A percentile compares a stretch with the other conserved stretches of the same genome.
Evolutionary conservation across 92 coral and sea anemone species (phyloP).

Genomic region (Phenganax stokvisi): DNA sequence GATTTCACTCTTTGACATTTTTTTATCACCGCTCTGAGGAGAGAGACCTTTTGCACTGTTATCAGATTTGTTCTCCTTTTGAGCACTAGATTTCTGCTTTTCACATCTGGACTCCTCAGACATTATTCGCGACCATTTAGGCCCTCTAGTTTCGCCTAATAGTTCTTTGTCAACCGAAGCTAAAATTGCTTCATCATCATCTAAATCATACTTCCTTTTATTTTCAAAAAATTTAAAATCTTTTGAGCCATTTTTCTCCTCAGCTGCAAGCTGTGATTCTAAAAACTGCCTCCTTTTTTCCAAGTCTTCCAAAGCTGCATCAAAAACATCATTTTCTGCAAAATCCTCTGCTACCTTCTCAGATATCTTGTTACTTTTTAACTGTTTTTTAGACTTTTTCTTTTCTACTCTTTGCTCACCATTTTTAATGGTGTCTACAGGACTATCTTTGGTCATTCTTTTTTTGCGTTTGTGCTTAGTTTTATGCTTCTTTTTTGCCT

Average conservation of each 20-base stretch:
- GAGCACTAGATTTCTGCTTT: slow-evolving; percentile 17
- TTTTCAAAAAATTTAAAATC: slow-evolving; percentile 1
- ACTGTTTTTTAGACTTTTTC: slow-evolving; percentile 24
- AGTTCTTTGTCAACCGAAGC: slow-evolving; percentile 2
- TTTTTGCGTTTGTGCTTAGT: slow-evolving; percentile 52
- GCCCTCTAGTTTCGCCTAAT: slow-evolving; percentile 27
- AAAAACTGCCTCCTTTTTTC: slow-evolving; percentile 79
- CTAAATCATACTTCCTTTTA: neutral
- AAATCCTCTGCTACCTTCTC: slow-evolving; percentile 40
- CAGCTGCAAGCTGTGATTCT: slow-evolving; percentile 78
- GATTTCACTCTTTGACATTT: slow-evolving; percentile 2
- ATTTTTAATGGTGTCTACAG: slow-evolving; percentile 46
- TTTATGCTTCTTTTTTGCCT: slow-evolving; percentile 61
- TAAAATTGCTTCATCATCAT: neutral
- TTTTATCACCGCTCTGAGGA: slow-evolving; percentile 26
- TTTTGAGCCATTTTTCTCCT: slow-evolving; percentile 11
- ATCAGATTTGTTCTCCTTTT: slow-evolving; percentile 28
- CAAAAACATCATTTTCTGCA: slow-evolving; percentile 50
- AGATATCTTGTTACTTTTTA: slow-evolving; percentile 37
- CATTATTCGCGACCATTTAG: slow-evolving; percentile 25
- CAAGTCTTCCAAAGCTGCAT: slow-evolving; percentile 73
- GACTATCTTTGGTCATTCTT: slow-evolving; percentile 59
- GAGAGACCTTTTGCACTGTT: slow-evolving; percentile 5
- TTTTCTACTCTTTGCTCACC: neutral
- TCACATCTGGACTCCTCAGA: slow-evolving; percentile 14